Evolutionary conservation across 2,797 vertebrate genomes (phyloP), one percentile per base, ranked within the genome.

Genomic region (Neosilurus hyrtlii): DNA sequence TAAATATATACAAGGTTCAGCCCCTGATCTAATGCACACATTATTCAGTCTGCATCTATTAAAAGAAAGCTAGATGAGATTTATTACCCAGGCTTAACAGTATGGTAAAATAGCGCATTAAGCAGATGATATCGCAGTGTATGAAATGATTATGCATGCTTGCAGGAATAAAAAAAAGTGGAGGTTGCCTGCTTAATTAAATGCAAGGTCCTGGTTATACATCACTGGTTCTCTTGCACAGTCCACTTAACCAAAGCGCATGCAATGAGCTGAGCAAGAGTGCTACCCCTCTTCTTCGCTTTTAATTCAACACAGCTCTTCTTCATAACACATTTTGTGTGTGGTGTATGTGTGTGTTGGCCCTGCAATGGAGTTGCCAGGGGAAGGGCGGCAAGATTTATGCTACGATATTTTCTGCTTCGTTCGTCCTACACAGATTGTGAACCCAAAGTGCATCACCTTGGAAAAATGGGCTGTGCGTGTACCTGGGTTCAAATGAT

Each of bases 91-190:
- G 91, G 88, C 94, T 94, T 94, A 94, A 93, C 93, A 92, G 91
- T 94, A 94, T 93, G 90, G 93, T 93, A 94, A 94, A 94, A 94
- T 92, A 94, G 92, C 91, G 51, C 93, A 94, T 95, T 94, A 94
- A 91, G 93, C 92, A 93, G 93, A 94, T 94, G 92, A 94, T 94
- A 94, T 94, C 90, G 88, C 71, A 51, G 78, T 90, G 91, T 93
- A 91, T 92, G 89, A 92, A 94, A 94, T 93, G 89, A 95, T 94
- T 94, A 93, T 91, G 90, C 92, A 84, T 88, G 90, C 89, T 90
- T 88, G 89, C 85, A 90, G 89, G 26, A 11, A 89, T 90, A 87
- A 84, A 79, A 89, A 91, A 91, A 88, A 86, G 80, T 86, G 88
- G 89, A 80, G 89, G 88, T 90, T 84, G 89, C 85, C 86, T 81